Conservation (phyloP, 2,797 vertebrate genomes). For the Oreortyx pictus region DNA sequence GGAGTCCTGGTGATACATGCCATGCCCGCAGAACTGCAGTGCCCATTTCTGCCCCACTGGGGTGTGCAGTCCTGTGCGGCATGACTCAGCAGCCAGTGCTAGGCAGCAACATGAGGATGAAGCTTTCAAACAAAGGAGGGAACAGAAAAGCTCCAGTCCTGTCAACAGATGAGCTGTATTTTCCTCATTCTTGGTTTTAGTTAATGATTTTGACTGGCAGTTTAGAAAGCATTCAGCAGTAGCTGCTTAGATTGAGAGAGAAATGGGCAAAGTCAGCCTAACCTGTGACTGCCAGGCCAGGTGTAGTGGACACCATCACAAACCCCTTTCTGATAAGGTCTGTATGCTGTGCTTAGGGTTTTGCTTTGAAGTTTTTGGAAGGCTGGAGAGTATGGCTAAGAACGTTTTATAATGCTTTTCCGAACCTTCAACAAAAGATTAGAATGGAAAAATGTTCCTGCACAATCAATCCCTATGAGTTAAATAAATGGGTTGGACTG, state of each 20-base stretch:
- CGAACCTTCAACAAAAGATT: neutral
- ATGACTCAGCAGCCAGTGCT: rapidly evolving
- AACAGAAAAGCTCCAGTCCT: neutral
- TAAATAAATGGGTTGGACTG: neutral
- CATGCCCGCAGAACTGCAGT: neutral
- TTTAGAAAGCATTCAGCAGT: neutral
- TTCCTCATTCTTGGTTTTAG: rapidly evolving
- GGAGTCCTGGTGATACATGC: neutral
- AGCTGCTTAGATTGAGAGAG: neutral
- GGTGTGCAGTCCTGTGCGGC: rapidly evolving
- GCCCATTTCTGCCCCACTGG: neutral
- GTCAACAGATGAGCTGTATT: neutral
- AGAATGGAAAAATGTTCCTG: neutral
- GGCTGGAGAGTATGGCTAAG: neutral
- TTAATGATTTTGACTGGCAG: neutral
- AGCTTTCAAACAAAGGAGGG: neutral
- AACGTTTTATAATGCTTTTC: neutral
- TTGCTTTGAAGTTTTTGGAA: neutral
- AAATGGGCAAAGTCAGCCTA: neutral
- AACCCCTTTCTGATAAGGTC: neutral
- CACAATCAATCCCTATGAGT: neutral
- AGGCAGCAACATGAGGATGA: rapidly evolving
- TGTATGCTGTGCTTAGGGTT: neutral
- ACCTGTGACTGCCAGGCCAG: neutral
- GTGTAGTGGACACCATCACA: neutral